Percentiles rank a stretch among this genome's conserved stretches.
Conservation (phyloP, 2,888 invertebrate genomes). For the Limnephilus rhombicus region DNA sequence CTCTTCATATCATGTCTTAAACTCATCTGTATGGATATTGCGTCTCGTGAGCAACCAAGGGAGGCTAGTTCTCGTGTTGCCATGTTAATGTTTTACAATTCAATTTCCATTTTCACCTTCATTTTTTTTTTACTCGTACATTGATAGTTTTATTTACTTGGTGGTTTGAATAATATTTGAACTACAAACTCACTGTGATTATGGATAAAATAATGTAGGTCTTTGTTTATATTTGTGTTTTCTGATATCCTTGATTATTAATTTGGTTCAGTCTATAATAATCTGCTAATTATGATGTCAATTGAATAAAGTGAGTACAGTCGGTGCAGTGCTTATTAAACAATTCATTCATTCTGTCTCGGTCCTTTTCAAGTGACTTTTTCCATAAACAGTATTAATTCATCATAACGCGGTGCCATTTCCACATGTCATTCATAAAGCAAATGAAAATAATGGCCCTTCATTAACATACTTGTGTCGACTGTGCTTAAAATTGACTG, state of each 20-base stretch:
- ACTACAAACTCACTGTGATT: slow-evolving; percentile 65
- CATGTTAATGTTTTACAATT: slow-evolving; percentile 1
- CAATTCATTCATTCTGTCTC: not conserved
- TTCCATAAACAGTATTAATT: slow-evolving; percentile 39
- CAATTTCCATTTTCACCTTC: slow-evolving; percentile 57
- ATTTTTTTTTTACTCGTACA: slow-evolving; percentile 68
- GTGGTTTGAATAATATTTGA: slow-evolving; percentile 62
- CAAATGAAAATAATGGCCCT: slow-evolving; percentile 27
- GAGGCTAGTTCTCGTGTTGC: slow-evolving; percentile 14
- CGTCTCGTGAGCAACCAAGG: not conserved
- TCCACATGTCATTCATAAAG: slow-evolving; percentile 10
- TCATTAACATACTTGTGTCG: slow-evolving; percentile 40
- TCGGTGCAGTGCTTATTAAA: slow-evolving; percentile 11
- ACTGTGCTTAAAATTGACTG: slow-evolving; percentile 42
- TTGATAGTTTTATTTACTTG: slow-evolving; percentile 65
- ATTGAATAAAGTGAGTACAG: slow-evolving; percentile 28
- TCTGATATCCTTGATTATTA: slow-evolving; percentile 13
- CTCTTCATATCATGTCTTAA: slow-evolving; percentile 36
- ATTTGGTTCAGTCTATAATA: slow-evolving; percentile 31
- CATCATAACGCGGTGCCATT: slow-evolving; percentile 29
- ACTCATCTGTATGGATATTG: slow-evolving; percentile 2
- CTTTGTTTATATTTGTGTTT: slow-evolving; percentile 30
- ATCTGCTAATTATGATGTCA: slow-evolving; percentile 32
- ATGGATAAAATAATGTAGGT: slow-evolving; percentile 29
- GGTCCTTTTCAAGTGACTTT: not conserved